Conservation (phyloP, 2,888 invertebrate genomes). For the Drosophila anceps region DNA sequence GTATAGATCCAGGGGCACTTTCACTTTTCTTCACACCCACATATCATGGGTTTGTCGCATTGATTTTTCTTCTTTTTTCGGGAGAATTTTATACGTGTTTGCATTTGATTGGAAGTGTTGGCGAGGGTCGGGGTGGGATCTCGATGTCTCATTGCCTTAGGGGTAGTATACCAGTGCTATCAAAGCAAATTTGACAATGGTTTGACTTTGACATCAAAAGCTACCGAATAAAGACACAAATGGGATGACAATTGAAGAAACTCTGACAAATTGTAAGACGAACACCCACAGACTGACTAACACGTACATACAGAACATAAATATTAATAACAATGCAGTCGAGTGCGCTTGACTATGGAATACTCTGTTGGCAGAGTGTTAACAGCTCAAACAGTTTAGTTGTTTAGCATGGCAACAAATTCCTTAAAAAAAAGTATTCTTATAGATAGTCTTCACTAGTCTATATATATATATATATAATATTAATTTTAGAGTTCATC, state of each 20-base stretch:
- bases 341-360: not conserved
- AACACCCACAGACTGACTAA: not conserved
- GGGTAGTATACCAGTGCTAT: slow-evolving; percentile 50
- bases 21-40: slow-evolving; percentile 77
- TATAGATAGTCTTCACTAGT: not conserved
- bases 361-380: not conserved
- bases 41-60: slow-evolving; percentile 63
- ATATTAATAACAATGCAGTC: not conserved
- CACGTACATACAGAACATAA: not conserved
- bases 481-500: no score
- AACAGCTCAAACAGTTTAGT: not conserved
- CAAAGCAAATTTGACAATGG: slow-evolving; percentile 72
- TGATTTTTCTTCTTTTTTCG: slow-evolving; percentile 52
- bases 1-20: slow-evolving; percentile 53
- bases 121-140: slow-evolving; percentile 11
- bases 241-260: slow-evolving; percentile 50
- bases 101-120: slow-evolving; percentile 71
- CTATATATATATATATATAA: no score
- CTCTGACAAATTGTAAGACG: slow-evolving; percentile 22
- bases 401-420: no score
- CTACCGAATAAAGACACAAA: slow-evolving; percentile 44
- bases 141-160: slow-evolving; percentile 45
- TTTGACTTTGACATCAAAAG: slow-evolving; percentile 66
- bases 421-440: not conserved
- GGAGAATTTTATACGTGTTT: slow-evolving; percentile 42